phyloP scores from a whole-genome alignment of 2,888 invertebrate species.

The Meghimatium bilineatum region DNA sequence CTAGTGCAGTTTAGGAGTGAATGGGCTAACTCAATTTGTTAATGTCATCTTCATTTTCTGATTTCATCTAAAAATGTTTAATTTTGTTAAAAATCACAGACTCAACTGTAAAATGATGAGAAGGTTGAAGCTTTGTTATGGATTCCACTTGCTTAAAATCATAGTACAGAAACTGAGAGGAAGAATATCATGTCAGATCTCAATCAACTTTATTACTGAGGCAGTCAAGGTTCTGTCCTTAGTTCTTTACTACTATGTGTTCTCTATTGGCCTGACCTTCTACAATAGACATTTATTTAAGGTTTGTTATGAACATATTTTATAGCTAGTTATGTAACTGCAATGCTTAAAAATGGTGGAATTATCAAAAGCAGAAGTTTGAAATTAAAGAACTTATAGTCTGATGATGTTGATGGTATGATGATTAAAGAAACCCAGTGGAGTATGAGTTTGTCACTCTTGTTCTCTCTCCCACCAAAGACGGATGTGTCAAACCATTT shows the following conservation, averaged over 20 bases:
- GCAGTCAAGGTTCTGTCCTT: slow-evolving; percentile 78
- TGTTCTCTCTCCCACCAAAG: too few species aligned
- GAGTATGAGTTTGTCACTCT: too few species aligned
- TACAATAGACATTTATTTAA: slow-evolving; percentile 95
- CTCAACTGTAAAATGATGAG: slow-evolving; percentile 5
- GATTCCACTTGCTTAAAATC: slow-evolving; percentile 10
- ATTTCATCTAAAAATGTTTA: background rate
- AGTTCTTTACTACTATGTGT: slow-evolving; percentile 89
- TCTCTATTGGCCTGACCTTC: slow-evolving; percentile 96
- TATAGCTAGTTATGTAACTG: too few species aligned
- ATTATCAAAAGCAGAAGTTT: too few species aligned
- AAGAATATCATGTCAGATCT: slow-evolving; percentile 58
- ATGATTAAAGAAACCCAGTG: too few species aligned
- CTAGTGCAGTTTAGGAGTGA: too few species aligned
- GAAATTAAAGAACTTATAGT: too few species aligned
- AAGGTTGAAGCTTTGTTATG: slow-evolving; percentile 2
- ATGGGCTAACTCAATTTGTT: background rate
- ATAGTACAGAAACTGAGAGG: slow-evolving; percentile 13
- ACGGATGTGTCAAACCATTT: too few species aligned
- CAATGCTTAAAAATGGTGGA: too few species aligned
- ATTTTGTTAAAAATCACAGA: background rate
- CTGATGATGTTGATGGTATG: too few species aligned
- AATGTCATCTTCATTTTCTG: background rate
- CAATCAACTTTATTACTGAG: slow-evolving; percentile 56
- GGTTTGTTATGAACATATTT: slow-evolving; percentile 80